Evolutionary conservation across 1,140 invertebrate species (phyloP), one percentile per base, ranked within the genome.

Genomic region (Drosophila kepulauana): DNA sequence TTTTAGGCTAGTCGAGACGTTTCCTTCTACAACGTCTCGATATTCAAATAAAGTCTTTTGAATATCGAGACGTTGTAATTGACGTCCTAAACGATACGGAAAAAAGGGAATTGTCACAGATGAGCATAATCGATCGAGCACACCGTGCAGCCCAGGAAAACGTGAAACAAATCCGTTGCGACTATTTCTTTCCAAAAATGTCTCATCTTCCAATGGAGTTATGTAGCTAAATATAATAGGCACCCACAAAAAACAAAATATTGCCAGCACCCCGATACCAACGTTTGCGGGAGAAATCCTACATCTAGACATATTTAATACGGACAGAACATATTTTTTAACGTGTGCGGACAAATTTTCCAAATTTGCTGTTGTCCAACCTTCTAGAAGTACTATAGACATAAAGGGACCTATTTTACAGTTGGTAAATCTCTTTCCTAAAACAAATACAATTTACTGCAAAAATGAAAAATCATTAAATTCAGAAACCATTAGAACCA

Each of bases 151-250:
- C 46, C 5, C 66, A 79, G 8, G 46, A 76, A 43, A 82, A 81
- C 49, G 20, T 43, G 25, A 68, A 59, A 20, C 16, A 20, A 61
- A 58, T 70, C 8, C 33, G 64, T 6, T 20, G n/a, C 3, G 46
- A 78, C 20, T 78, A 78, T 56, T 78, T 65, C 48, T 82, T 78
- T 28, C 57, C 66, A 0, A 80, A 78, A 15, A 80, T 75, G 57
- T 56, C 57, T 0, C 51, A 46, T n/a, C 10, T 20, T 6, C 61
- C 59, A 8, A 75, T 20, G 16, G 51, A 82, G 72, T 51, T 33
- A 25, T 6, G 65, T 20, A 52, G 68, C 64, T 6, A 77, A 81
- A 38, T 81, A 79, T 15, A 49, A 78, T 28, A n/a, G 62, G 1
- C 72, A 79, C n/a, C 76, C 62, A 28, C 35, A 16, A 68, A 8